Conservation (phyloP, 1,140 invertebrate genomes). For the Proctacanthus coquilletti region DNA sequence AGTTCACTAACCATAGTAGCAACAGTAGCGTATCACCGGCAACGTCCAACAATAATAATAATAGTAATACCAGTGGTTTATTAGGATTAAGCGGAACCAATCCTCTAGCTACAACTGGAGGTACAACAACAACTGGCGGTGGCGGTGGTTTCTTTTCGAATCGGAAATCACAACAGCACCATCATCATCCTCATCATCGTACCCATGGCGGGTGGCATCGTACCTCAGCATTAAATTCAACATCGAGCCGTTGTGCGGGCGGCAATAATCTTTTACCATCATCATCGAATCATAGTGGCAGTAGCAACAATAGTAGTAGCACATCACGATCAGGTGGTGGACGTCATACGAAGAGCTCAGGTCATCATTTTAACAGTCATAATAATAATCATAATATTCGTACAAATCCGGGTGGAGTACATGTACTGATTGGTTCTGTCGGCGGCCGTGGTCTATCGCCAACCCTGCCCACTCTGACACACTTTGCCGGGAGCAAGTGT, state of each 20-base stretch:
- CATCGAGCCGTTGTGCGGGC: too few species aligned
- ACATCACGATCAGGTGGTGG: background rate
- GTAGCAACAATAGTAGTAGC: too few species aligned
- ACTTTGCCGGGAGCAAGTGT: slow-evolving; percentile 45
- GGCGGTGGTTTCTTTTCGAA: too few species aligned
- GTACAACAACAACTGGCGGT: too few species aligned
- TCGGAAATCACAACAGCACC: too few species aligned
- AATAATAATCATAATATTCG: background rate
- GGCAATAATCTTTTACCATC: too few species aligned
- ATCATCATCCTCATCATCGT: too few species aligned
- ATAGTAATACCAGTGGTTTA: background rate
- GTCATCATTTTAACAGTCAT: too few species aligned
- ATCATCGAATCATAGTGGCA: too few species aligned
- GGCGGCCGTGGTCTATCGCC: slow-evolving; percentile 21
- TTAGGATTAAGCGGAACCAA: background rate
- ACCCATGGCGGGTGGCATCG: too few species aligned
- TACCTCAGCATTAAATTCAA: too few species aligned
- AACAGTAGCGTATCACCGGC: background rate
- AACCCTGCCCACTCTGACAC: slow-evolving; percentile 25
- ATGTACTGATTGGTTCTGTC: background rate
- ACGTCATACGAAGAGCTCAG: background rate
- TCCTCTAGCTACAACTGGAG: too few species aligned
- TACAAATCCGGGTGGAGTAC: background rate
- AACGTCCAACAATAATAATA: slow-evolving; percentile 2
- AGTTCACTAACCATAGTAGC: background rate